Conservation (phyloP, 2,113 vertebrate genomes). For the Apteryx mantelli region DNA sequence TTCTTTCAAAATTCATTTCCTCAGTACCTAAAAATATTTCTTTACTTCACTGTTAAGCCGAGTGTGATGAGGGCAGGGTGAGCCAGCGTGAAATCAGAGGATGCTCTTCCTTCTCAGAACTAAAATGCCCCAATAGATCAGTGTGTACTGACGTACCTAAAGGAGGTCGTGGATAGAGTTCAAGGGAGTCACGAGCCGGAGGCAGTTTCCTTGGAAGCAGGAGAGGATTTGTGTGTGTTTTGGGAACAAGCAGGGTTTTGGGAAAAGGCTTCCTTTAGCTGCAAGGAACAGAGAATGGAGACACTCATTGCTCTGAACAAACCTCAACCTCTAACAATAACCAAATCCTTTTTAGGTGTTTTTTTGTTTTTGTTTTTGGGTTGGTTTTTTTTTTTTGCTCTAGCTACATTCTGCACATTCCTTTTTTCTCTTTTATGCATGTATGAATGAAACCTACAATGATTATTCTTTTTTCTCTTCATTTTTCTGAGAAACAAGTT, state of each 20-base stretch:
- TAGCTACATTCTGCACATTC: not conserved
- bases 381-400: not conserved
- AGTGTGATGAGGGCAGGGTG: not conserved
- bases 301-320: not conserved
- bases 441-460: not conserved
- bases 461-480: not conserved
- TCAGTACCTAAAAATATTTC: conserved; percentile 35
- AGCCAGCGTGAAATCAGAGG: not conserved
- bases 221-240: not conserved
- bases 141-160: not conserved
- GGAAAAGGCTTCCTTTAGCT: not conserved
- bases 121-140: not conserved
- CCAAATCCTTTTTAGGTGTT: not conserved
- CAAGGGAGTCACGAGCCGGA: not conserved
- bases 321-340: not conserved
- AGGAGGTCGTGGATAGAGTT: not conserved
- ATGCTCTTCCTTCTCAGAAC: not conserved
- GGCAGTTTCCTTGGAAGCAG: not conserved
- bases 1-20: conserved; percentile 34
- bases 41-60: not conserved
- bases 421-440: not conserved
- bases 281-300: not conserved
- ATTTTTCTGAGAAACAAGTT: not conserved
- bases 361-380: not conserved
- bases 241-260: not conserved